Percentiles rank a stretch among this genome's conserved stretches.
These are phyloP conservation scores for Thyatira batis DNA, from an alignment of 2,888 invertebrate species.

Conservation along the genomic window DNA sequence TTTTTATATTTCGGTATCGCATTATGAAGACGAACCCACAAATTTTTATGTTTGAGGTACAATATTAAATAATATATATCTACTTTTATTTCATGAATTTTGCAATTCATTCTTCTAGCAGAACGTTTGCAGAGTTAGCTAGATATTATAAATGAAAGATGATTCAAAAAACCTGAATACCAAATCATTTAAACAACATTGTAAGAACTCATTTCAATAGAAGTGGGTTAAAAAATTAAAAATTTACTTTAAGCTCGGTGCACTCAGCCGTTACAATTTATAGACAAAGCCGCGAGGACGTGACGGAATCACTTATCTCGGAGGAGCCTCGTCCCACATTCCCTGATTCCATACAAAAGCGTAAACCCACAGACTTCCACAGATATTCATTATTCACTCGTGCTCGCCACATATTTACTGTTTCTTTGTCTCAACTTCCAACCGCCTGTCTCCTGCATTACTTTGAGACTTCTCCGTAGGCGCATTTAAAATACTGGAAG, in stretches of 20 bases:
- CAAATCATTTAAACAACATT: neutral
- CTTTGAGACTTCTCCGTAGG: conserved; percentile 19
- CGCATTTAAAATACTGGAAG: conserved; percentile 22
- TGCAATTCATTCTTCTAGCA: too few species aligned
- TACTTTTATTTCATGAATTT: too few species aligned
- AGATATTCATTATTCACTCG: conserved; percentile 55
- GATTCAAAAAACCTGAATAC: neutral
- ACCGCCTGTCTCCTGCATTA: conserved; percentile 20
- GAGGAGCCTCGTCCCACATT: neutral
- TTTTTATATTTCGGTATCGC: too few species aligned
- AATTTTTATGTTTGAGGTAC: too few species aligned
- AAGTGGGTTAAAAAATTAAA: neutral
- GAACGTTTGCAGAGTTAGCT: too few species aligned
- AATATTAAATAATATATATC: too few species aligned
- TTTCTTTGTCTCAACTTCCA: conserved; percentile 44
- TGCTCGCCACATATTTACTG: conserved; percentile 50
- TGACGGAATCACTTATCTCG: conserved; percentile 8
- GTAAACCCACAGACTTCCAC: conserved; percentile 29
- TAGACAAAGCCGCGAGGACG: conserved; percentile 1
- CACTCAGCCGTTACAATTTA: conserved; percentile 4
- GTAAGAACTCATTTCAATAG: neutral
- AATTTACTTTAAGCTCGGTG: conserved; percentile 2
- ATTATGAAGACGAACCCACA: too few species aligned
- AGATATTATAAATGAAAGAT: neutral
- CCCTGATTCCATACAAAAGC: conserved; percentile 5